These are phyloP conservation scores for Drosophila tropicalis DNA, from an alignment of 1,140 invertebrate genomes.

Conservation along the genomic window DNA sequence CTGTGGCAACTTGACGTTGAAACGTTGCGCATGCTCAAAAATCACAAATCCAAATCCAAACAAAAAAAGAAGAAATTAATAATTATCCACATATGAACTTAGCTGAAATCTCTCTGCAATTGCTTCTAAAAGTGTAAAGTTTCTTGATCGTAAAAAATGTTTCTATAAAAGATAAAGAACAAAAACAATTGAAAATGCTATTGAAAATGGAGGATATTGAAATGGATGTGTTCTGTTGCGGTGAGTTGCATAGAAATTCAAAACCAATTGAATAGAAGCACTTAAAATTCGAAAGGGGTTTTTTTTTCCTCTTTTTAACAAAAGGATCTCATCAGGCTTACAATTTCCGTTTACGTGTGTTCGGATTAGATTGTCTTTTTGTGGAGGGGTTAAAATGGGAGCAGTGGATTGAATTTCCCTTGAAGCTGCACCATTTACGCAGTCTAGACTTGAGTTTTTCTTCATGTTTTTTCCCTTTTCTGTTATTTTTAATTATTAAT, in stretches of 20 bases:
- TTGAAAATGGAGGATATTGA: slow-evolving; percentile 77
- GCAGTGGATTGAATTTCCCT: slow-evolving; percentile 75
- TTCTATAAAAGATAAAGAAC: slow-evolving; percentile 4
- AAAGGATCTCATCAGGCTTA: slow-evolving; percentile 52
- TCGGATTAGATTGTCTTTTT: slow-evolving; percentile 10
- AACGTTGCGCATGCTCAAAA: slow-evolving; percentile 60
- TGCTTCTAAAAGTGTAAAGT: slow-evolving; percentile 32
- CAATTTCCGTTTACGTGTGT: slow-evolving; percentile 59
- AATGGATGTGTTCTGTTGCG: slow-evolving; percentile 80
- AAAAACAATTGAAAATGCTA: slow-evolving; percentile 44
- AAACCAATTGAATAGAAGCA: slow-evolving; percentile 34
- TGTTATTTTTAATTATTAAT: slow-evolving; percentile 58
- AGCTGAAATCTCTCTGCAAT: not conserved
- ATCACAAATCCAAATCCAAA: not conserved
- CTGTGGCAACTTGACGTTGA: slow-evolving; percentile 71
- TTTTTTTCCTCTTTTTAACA: slow-evolving; percentile 34
- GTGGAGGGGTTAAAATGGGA: slow-evolving; percentile 64
- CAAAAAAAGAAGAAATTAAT: not conserved
- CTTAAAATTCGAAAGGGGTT: slow-evolving; percentile 49
- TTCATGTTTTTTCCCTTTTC: slow-evolving; percentile 43
- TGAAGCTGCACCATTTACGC: slow-evolving; percentile 63
- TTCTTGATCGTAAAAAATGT: slow-evolving; percentile 25
- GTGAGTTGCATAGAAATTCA: slow-evolving; percentile 59
- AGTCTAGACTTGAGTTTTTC: slow-evolving; percentile 69
- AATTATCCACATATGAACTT: not conserved